phyloP scores from a whole-genome alignment of 2,113 vertebrate genomes.

The Rhinoderma darwinii region DNA sequence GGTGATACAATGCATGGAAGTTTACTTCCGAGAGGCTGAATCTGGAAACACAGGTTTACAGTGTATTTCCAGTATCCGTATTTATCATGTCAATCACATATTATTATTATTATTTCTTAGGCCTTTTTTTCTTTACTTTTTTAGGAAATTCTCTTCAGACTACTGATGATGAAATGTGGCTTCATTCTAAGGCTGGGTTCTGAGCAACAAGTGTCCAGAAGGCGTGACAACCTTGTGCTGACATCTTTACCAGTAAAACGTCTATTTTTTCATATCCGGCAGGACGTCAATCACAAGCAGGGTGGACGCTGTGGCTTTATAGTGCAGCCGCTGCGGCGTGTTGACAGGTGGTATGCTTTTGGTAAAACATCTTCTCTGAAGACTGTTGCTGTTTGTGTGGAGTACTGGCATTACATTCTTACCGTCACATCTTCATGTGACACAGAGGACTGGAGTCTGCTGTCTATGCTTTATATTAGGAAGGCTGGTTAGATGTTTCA shows the following conservation, averaged over 20 bases:
- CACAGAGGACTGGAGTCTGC: background rate
- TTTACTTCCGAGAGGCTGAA: too few species aligned
- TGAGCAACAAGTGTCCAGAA: constrained; percentile 11
- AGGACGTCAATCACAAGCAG: background rate
- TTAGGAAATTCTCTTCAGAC: constrained; percentile 46
- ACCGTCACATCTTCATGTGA: constrained; percentile 3
- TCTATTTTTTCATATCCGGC: constrained; percentile 42
- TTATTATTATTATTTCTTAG: background rate
- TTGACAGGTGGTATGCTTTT: background rate
- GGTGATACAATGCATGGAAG: background rate
- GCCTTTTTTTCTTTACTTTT: background rate
- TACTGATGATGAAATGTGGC: constrained; percentile 49
- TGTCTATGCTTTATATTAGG: background rate
- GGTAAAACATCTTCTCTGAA: background rate
- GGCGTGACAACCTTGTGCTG: background rate
- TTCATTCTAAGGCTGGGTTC: constrained; percentile 38
- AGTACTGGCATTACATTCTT: background rate
- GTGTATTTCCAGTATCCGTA: background rate
- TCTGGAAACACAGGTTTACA: background rate
- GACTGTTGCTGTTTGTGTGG: background rate
- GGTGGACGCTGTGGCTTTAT: background rate
- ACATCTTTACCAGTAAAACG: constrained; percentile 2
- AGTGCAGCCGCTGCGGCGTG: background rate
- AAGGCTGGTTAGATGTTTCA: background rate
- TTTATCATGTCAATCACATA: background rate